phyloP scores from a whole-genome alignment of 1,140 invertebrate species.

The Argopecten irradians region DNA sequence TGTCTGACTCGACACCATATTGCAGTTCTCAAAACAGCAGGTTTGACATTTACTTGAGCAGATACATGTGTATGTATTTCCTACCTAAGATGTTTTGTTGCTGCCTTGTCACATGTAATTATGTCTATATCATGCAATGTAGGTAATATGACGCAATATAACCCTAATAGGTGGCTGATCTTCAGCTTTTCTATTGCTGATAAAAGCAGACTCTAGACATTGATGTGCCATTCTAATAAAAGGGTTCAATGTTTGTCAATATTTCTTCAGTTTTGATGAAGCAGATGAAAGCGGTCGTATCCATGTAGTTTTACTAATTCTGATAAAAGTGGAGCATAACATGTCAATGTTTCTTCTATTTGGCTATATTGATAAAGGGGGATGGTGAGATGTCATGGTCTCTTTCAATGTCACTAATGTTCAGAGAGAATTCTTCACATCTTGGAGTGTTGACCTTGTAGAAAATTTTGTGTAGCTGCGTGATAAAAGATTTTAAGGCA shows the following conservation, averaged over 20 bases:
- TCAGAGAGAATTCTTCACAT: neutral
- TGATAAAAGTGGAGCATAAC: too few relatives aligned
- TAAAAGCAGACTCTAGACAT: too few relatives aligned
- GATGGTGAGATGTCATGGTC: too few relatives aligned
- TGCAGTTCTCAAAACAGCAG: neutral
- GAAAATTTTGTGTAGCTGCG: neutral
- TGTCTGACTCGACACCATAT: neutral
- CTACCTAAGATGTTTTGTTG: neutral
- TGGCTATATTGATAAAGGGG: too few relatives aligned
- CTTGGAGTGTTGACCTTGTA: neutral
- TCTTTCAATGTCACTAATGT: too few relatives aligned
- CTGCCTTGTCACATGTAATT: conserved; percentile 1
- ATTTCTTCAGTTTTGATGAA: too few relatives aligned
- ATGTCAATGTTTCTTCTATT: too few relatives aligned
- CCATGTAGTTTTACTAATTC: neutral
- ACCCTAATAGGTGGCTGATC: neutral
- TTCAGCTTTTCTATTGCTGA: too few relatives aligned
- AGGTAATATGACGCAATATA: neutral
- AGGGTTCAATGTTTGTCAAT: too few relatives aligned
- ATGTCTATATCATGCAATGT: neutral
- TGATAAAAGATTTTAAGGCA: neutral
- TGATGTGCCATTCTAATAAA: too few relatives aligned
- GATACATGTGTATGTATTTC: neutral
- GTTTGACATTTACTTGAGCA: conserved; percentile 4
- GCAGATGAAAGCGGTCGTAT: too few relatives aligned